phyloP scores from a whole-genome alignment of 2,113 vertebrate genomes.

The Pollachius pollachius region DNA sequence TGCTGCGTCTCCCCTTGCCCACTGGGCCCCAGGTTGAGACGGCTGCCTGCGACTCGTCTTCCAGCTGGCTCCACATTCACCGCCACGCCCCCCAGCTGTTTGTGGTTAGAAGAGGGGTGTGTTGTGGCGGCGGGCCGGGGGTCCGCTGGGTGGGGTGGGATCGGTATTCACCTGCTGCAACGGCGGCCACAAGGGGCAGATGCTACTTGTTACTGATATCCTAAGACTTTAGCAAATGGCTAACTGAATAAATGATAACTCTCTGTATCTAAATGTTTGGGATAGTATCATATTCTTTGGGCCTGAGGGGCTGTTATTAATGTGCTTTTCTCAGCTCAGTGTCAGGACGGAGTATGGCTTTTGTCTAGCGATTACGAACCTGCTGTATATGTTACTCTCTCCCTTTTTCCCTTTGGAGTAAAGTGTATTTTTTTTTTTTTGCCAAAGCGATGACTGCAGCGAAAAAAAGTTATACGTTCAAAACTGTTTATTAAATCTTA shows the following conservation, averaged over 20 bases:
- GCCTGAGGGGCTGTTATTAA: not conserved
- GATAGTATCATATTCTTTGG: not conserved
- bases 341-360: no score
- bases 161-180: slow-evolving; percentile 37
- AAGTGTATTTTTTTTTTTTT: no score
- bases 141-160: slow-evolving; percentile 29
- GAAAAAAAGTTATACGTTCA: no score
- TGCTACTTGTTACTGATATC: not conserved
- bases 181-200: not conserved
- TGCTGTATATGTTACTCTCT: no score
- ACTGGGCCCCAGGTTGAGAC: not conserved
- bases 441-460: no score
- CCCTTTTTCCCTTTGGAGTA: no score
- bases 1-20: not conserved
- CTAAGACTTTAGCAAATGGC: slow-evolving; percentile 4
- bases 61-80: not conserved
- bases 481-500: no score
- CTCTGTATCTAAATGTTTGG: not conserved
- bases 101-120: slow-evolving; percentile 55
- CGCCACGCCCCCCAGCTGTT: slow-evolving; percentile 44
- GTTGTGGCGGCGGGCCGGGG: slow-evolving; percentile 8
- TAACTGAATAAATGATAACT: not conserved
- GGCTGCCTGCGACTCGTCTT: not conserved
- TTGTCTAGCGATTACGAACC: no score
- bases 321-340: no score